These are phyloP conservation scores for Lasioglossum calceatum DNA, from an alignment of 2,888 invertebrate species.

Conservation along the genomic window DNA sequence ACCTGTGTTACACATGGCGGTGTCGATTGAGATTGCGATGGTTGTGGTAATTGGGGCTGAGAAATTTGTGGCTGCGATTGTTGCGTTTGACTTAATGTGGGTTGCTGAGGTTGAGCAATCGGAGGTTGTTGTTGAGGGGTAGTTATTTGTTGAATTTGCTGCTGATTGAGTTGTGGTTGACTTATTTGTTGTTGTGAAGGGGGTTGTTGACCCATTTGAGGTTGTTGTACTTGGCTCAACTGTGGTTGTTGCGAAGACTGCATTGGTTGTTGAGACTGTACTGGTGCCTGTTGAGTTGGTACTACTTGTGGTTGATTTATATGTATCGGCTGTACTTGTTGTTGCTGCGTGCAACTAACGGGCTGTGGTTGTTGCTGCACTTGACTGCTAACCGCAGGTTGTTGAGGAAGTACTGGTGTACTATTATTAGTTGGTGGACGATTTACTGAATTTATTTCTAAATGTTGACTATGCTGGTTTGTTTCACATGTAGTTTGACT, in stretches of 20 bases:
- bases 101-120: constrained; percentile 75
- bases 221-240: constrained; percentile 65
- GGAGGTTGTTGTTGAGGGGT: constrained; percentile 71
- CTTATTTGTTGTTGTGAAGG: constrained; percentile 58
- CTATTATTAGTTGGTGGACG: constrained; percentile 59
- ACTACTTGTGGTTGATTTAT: constrained; percentile 57
- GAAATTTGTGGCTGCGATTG: constrained; percentile 66
- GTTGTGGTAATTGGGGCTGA: constrained; percentile 55
- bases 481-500: constrained; percentile 65
- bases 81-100: constrained; percentile 50
- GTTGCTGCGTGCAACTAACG: constrained; percentile 72
- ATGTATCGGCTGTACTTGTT: constrained; percentile 72
- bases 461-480: constrained; percentile 74
- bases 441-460: constrained; percentile 74
- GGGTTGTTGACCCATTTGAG: constrained; percentile 62
- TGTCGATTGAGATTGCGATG: constrained; percentile 44
- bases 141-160: constrained; percentile 64
- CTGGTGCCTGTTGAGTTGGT: constrained; percentile 57
- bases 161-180: constrained; percentile 49
- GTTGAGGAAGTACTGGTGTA: constrained; percentile 71
- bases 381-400: constrained; percentile 76
- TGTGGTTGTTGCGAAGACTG: constrained; percentile 67
- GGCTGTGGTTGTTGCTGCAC: constrained; percentile 72
- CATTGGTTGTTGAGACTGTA: constrained; percentile 65
- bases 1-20: constrained; percentile 60